Evolutionary conservation across 1,140 invertebrate species (phyloP), one percentile per base, ranked within the genome.

Genomic region (Drosophila kurseongensis): DNA sequence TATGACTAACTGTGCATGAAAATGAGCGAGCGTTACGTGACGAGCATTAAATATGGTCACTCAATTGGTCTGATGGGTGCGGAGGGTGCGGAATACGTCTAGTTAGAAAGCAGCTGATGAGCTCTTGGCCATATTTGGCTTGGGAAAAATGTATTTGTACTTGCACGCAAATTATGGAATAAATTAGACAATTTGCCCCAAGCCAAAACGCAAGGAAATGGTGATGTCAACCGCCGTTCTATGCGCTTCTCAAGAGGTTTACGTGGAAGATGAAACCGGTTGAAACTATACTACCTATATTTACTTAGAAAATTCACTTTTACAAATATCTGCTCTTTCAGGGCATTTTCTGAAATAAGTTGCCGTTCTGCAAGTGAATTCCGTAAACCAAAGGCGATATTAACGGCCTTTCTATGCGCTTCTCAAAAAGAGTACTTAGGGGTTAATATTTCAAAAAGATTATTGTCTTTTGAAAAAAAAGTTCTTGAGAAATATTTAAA

Each of bases 1-100:
- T 66, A 65, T 82, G 82, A 88, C 82, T 86, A 81, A 86, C 75
- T 85, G 83, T 78, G 78, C 75, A 88, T 86, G 71, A 72, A 78
- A 86, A 83, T 79, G 83, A 65, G 57, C 51, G 50, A 62, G 63
- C 45, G 62, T 83, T 86, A 86, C 82, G 82, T 86, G 82, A 83
- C 80, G 62, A 48, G 82, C 76, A 82, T 83, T 65, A 59, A 58
- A 86, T 63, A 85, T 85, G 66, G 59, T 56, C 56, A 56, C 44
- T 48, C 60, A 61, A 85, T 62, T 36, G 44, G 38, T 29, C 41
- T 12, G 27, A 9, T 9, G 38, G n/a, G 12, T 5, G 12, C 14
- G 47, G n/a, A 14, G 45, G 56, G 67, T 41, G 55, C 13, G 23
- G 58, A 29, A 29, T 36, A 32, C 48, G 36, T 54, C 63, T 77